Conservation (phyloP, 37 sponge, comb jelly and placozoan genomes). For the Cliona cf. orientalis region DNA sequence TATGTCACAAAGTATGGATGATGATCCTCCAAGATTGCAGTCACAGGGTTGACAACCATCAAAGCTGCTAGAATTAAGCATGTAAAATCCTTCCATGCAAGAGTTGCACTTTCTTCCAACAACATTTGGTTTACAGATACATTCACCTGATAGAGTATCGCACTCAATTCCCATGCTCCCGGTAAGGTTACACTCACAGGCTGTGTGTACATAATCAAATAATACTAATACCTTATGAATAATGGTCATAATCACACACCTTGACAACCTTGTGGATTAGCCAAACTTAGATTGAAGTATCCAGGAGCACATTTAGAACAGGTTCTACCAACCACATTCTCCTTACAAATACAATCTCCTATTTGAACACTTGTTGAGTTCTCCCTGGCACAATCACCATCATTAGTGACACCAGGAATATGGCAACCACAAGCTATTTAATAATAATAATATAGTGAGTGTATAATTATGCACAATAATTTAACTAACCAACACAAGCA, state of each 20-base stretch:
- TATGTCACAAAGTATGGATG: conserved; percentile 29
- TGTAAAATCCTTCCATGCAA: conserved; percentile 72
- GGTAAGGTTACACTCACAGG: conserved; percentile 65
- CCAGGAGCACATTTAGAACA: conserved; percentile 60
- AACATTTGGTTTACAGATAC: conserved; percentile 77
- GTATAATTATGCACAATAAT: not conserved
- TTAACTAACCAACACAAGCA: conserved; percentile 58
- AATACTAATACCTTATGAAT: not conserved
- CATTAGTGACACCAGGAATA: conserved; percentile 55
- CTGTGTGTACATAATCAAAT: conserved; percentile 25
- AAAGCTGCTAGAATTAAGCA: conserved; percentile 3
- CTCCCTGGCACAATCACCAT: conserved; percentile 56
- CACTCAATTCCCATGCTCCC: conserved; percentile 30
- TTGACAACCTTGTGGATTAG: conserved; percentile 77
- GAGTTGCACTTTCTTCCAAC: conserved; percentile 75
- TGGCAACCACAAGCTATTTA: conserved; percentile 75
- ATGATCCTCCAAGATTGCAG: conserved; percentile 70
- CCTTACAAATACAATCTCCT: conserved; percentile 70
- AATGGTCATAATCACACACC: conserved; percentile 31
- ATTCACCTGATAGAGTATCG: conserved; percentile 57
- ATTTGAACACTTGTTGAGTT: not conserved
- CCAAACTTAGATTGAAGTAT: conserved; percentile 60
- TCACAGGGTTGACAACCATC: conserved; percentile 68
- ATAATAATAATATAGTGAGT: not conserved
- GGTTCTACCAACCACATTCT: conserved; percentile 37